These are phyloP conservation scores for Cisticola juncidis DNA, from an alignment of 2,113 vertebrate genomes.

Conservation along the genomic window DNA sequence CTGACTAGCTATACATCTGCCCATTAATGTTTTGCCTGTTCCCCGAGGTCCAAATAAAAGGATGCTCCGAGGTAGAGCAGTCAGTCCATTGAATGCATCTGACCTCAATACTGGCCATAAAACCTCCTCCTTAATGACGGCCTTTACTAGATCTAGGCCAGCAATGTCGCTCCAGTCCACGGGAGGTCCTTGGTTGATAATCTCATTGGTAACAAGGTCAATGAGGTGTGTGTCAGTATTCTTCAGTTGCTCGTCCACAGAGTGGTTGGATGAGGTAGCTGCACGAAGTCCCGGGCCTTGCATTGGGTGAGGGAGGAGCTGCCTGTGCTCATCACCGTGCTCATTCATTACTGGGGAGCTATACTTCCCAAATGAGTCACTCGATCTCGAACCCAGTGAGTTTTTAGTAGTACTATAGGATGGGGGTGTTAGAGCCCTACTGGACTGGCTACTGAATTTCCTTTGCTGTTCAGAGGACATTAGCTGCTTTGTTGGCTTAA, in stretches of 20 bases:
- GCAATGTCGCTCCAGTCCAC: slow-evolving; percentile 98
- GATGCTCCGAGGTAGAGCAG: slow-evolving; percentile 93
- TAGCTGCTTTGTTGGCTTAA: slow-evolving; percentile 96
- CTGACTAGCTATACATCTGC: slow-evolving; percentile 95
- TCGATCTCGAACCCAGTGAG: slow-evolving; percentile 85
- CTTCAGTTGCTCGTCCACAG: slow-evolving; percentile 95
- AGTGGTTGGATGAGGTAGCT: slow-evolving; percentile 92
- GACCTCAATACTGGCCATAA: slow-evolving; percentile 97
- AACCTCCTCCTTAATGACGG: slow-evolving; percentile 96
- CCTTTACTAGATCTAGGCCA: slow-evolving; percentile 95
- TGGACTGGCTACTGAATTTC: slow-evolving; percentile 92
- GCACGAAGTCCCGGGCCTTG: slow-evolving; percentile 86
- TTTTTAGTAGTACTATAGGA: slow-evolving; percentile 92
- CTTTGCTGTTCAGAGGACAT: slow-evolving; percentile 93
- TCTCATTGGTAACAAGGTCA: slow-evolving; percentile 95
- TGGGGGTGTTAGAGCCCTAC: slow-evolving; percentile 90
- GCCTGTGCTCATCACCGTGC: slow-evolving; percentile 89
- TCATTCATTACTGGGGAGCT: slow-evolving; percentile 88
- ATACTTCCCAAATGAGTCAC: slow-evolving; percentile 92
- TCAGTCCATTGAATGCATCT: slow-evolving; percentile 93
- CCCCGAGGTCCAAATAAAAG: slow-evolving; percentile 98
- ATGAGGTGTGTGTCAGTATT: slow-evolving; percentile 93
- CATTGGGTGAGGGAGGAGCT: slow-evolving; percentile 88
- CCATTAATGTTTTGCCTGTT: slow-evolving; percentile 93
- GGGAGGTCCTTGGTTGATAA: slow-evolving; percentile 92